phyloP scores from a whole-genome alignment of 1,140 invertebrate genomes.

The Oryzaephilus surinamensis region DNA sequence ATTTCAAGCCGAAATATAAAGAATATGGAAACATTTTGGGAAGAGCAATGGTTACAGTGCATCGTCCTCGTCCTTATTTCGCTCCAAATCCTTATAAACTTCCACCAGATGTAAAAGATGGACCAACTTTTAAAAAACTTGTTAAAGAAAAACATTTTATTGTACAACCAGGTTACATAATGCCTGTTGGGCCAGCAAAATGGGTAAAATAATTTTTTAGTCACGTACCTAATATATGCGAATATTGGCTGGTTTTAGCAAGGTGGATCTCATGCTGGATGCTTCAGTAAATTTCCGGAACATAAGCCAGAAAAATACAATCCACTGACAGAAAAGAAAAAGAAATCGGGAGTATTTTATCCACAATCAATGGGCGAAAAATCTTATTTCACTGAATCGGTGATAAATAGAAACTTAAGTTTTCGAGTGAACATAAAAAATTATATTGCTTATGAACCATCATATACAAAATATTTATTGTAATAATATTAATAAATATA shows the following conservation, averaged over 20 bases:
- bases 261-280: slow-evolving; percentile 30
- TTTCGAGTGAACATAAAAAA: slow-evolving; percentile 23
- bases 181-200: slow-evolving; percentile 30
- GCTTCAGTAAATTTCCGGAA: slow-evolving; percentile 29
- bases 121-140: slow-evolving; percentile 10
- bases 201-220: slow-evolving; percentile 17
- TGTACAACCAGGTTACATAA: slow-evolving; percentile 20
- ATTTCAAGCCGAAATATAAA: slow-evolving; percentile 22
- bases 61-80: slow-evolving; percentile 25
- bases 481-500: no score
- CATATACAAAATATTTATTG: slow-evolving; percentile 25
- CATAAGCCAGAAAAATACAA: slow-evolving; percentile 24
- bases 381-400: slow-evolving; percentile 20
- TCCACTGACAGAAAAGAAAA: slow-evolving; percentile 7
- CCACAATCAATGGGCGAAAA: slow-evolving; percentile 24
- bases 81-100: slow-evolving; percentile 27
- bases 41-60: slow-evolving; percentile 20
- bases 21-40: slow-evolving; percentile 16
- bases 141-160: slow-evolving; percentile 21
- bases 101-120: slow-evolving; percentile 19
- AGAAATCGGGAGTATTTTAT: slow-evolving; percentile 16
- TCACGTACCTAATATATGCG: slow-evolving; percentile 1
- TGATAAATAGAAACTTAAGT: slow-evolving; percentile 20
- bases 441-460: slow-evolving; percentile 18
- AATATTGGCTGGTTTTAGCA: no score